Conservation (phyloP, 1,140 invertebrate species). For the Caerostris extrusa region DNA sequence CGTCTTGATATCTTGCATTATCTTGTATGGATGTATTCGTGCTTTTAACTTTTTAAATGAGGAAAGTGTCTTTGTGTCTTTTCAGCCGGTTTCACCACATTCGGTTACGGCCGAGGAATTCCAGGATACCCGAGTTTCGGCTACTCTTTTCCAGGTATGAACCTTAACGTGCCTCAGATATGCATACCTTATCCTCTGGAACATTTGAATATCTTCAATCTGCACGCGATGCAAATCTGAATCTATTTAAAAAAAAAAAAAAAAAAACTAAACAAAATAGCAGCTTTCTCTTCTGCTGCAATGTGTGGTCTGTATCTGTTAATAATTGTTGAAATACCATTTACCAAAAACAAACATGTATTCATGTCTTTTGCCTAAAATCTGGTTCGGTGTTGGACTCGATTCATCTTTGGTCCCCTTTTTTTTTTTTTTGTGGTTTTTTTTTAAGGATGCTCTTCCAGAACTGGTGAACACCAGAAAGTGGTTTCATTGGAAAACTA, state of each 20-base stretch:
- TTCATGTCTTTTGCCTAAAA: background rate
- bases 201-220: conserved; percentile 83
- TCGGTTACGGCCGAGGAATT: conserved; percentile 95
- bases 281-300: background rate
- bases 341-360: background rate
- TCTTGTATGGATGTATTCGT: too few relatives aligned
- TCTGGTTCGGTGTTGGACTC: conserved; percentile 12
- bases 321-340: conserved; percentile 34
- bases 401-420: background rate
- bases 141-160: conserved; percentile 98
- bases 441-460: conserved; percentile 50
- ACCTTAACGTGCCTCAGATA: conserved; percentile 84
- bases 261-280: background rate
- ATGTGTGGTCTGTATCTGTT: conserved; percentile 21
- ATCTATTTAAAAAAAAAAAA: background rate
- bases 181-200: conserved; percentile 84
- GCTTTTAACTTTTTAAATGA: too few relatives aligned
- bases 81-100: conserved; percentile 89
- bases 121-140: conserved; percentile 98
- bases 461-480: background rate
- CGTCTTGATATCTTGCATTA: too few relatives aligned
- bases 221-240: conserved; percentile 79
- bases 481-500: background rate
- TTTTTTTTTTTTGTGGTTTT: conserved; percentile 30
- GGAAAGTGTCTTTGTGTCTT: background rate